Percentiles rank a stretch among this genome's conserved stretches.
Evolutionary conservation across 2,113 vertebrate species (phyloP).

Genomic region (Theristicus caerulescens): DNA sequence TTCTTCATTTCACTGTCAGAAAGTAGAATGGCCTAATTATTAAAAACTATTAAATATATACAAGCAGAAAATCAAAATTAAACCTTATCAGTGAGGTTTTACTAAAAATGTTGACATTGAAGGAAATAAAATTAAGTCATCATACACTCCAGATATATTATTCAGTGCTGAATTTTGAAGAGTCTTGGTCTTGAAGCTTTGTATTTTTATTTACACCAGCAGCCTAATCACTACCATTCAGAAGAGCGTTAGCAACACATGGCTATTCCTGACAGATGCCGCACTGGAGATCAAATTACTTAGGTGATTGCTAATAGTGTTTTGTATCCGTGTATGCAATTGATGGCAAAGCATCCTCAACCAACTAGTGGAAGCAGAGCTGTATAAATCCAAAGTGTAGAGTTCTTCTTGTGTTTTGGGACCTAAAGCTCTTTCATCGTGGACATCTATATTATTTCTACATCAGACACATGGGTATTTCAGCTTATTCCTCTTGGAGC

Average conservation of each 20-base stretch:
- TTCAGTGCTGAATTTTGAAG: not conserved
- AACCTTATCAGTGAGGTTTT: not conserved
- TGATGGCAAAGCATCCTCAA: not conserved
- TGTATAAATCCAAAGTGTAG: not conserved
- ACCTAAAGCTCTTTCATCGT: not conserved
- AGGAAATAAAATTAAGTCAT: not conserved
- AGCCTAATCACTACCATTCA: not conserved
- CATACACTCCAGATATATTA: not conserved
- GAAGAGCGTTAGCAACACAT: not conserved
- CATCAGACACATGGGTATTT: not conserved
- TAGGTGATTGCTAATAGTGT: not conserved
- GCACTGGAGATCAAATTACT: not conserved
- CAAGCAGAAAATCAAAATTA: not conserved
- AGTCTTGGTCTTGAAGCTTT: not conserved
- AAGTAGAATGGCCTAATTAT: not conserved
- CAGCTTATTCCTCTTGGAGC: not conserved
- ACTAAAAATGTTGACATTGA: not conserved
- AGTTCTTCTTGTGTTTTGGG: not conserved
- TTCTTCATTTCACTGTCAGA: not conserved
- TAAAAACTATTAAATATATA: not conserved
- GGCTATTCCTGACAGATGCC: not conserved
- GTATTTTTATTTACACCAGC: not conserved
- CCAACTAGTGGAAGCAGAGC: not conserved
- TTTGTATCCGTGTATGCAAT: not conserved
- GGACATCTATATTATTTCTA: not conserved